These are phyloP conservation scores for Odontophorus gujanensis DNA, from an alignment of 2,113 vertebrate species.

Conservation along the genomic window DNA sequence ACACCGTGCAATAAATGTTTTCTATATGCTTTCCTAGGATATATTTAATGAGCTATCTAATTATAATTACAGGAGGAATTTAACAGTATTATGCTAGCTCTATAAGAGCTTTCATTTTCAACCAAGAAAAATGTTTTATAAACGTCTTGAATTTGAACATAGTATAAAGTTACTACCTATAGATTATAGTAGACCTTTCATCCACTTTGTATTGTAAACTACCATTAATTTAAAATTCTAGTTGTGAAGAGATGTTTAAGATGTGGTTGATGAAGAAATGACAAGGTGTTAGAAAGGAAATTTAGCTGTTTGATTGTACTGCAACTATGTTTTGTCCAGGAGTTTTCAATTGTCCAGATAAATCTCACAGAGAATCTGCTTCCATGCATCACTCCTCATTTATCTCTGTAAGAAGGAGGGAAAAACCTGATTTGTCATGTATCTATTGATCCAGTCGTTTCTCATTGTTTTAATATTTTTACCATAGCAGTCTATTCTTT, in stretches of 20 bases:
- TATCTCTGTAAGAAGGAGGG: not conserved
- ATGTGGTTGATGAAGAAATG: not conserved
- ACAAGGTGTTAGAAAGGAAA: not conserved
- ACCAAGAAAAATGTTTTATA: not conserved
- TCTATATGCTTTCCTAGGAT: not conserved
- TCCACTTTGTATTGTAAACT: not conserved
- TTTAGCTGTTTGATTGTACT: not conserved
- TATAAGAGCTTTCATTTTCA: slow-evolving; percentile 11
- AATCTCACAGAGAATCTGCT: not conserved
- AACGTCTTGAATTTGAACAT: not conserved
- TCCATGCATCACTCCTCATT: not conserved
- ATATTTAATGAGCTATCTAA: slow-evolving; percentile 23
- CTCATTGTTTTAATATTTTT: not conserved
- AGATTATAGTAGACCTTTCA: not conserved
- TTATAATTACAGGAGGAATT: not conserved
- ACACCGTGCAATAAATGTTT: not conserved
- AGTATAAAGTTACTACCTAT: not conserved
- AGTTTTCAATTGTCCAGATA: not conserved
- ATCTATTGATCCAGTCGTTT: not conserved
- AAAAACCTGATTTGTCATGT: not conserved
- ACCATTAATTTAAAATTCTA: not conserved
- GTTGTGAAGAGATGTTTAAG: not conserved
- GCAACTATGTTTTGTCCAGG: not conserved
- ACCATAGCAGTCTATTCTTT: not conserved
- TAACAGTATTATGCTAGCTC: not conserved